Evolutionary conservation across 2,113 vertebrate genomes (phyloP).

Genomic region (Tetraodon nigroviridis): DNA sequence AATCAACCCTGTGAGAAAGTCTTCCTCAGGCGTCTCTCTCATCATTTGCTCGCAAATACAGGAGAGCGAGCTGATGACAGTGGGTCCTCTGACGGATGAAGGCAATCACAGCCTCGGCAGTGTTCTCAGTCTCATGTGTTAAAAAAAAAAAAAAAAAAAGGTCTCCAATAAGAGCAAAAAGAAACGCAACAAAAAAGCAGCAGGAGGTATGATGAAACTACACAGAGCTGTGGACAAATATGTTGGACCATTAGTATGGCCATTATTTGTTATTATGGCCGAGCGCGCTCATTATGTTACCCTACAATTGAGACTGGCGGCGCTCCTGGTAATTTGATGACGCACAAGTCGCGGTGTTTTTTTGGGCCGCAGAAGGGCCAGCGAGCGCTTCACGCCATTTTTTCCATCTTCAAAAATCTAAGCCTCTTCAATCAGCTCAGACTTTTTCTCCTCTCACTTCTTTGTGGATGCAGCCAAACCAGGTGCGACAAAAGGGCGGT

Average conservation of each 20-base stretch:
- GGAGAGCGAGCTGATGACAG: slow-evolving; percentile 20
- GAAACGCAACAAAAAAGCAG: slow-evolving; percentile 11
- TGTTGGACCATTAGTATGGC: slow-evolving; percentile 57
- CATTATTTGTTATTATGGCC: slow-evolving; percentile 67
- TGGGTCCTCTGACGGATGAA: slow-evolving; percentile 21
- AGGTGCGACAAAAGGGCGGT: no score
- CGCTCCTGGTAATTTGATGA: slow-evolving; percentile 65
- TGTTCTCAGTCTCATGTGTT: slow-evolving; percentile 13
- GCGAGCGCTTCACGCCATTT: slow-evolving; percentile 46
- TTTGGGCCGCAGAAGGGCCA: slow-evolving; percentile 41
- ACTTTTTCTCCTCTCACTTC: slow-evolving; percentile 26
- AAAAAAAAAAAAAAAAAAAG: background rate
- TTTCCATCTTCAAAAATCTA: slow-evolving; percentile 54
- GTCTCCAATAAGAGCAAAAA: background rate
- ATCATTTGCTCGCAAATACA: slow-evolving; percentile 25
- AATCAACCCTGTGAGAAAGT: slow-evolving; percentile 27
- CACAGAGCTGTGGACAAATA: slow-evolving; percentile 41
- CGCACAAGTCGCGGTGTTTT: slow-evolving; percentile 55
- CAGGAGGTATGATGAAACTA: slow-evolving; percentile 44
- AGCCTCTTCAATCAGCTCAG: slow-evolving; percentile 33
- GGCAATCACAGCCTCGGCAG: slow-evolving; percentile 33
- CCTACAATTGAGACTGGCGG: slow-evolving; percentile 68
- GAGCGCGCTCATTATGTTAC: slow-evolving; percentile 64
- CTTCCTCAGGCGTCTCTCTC: slow-evolving; percentile 25
- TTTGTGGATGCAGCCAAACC: background rate